Evolutionary conservation across 2,113 vertebrate species (phyloP).

Genomic region (Phalacrocorax pelagicus): DNA sequence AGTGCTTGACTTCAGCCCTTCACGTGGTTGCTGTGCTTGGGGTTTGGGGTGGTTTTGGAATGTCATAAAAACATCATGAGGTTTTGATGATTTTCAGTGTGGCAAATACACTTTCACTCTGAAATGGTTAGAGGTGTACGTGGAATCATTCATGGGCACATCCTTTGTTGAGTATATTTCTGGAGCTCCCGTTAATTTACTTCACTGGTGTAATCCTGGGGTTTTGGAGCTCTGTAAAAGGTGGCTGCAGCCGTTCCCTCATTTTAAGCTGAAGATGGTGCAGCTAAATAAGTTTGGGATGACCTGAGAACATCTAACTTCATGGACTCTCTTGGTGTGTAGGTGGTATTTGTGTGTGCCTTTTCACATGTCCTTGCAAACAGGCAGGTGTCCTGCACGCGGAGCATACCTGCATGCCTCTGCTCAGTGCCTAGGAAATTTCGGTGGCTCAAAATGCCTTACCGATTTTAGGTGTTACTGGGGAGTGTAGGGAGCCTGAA

Average conservation of each 20-base stretch:
- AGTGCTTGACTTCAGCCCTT: not conserved
- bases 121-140: not conserved
- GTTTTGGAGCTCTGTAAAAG: not conserved
- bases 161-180: not conserved
- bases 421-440: not conserved
- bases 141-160: not conserved
- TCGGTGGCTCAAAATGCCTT: not conserved
- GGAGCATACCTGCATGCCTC: not conserved
- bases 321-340: not conserved
- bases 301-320: not conserved
- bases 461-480: not conserved
- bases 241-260: not conserved
- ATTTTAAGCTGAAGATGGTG: not conserved
- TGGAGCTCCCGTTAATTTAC: not conserved
- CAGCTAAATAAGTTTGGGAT: not conserved
- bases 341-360: not conserved
- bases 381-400: not conserved
- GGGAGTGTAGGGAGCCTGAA: not conserved
- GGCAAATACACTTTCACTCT: not conserved
- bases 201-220: not conserved
- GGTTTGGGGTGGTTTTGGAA: not conserved
- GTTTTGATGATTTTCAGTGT: not conserved
- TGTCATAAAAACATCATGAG: not conserved
- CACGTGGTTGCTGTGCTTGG: not conserved
- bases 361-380: not conserved